A percentile compares a stretch with the other conserved stretches of the same genome.
These are phyloP conservation scores for Drosophila emarginata DNA, from an alignment of 2,888 invertebrate genomes.

Conservation along the genomic window DNA sequence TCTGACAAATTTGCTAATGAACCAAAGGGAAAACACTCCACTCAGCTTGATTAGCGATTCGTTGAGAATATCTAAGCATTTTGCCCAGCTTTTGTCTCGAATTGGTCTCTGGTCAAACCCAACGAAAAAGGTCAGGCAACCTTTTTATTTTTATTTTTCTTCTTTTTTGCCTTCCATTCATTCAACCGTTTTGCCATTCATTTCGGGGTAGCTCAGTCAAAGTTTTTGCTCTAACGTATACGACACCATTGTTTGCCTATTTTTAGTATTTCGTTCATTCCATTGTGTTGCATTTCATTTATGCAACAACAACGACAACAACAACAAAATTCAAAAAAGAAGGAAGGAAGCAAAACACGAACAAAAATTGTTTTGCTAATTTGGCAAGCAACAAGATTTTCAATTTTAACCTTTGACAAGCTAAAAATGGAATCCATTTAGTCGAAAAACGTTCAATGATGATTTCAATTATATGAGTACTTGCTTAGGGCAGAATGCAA, in stretches of 20 bases:
- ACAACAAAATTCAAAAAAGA: background rate
- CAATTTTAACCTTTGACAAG: slow-evolving; percentile 38
- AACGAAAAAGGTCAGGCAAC: slow-evolving; percentile 41
- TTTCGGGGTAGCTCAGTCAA: slow-evolving; percentile 25
- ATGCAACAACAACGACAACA: slow-evolving; percentile 24
- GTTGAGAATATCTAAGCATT: slow-evolving; percentile 18
- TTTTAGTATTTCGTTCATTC: slow-evolving; percentile 37
- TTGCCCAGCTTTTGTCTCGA: slow-evolving; percentile 27
- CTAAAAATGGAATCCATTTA: slow-evolving; percentile 2
- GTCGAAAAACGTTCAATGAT: background rate
- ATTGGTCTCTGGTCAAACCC: slow-evolving; percentile 27
- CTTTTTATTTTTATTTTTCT: slow-evolving; percentile 8
- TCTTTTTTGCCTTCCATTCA: slow-evolving; percentile 2
- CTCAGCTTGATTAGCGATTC: slow-evolving; percentile 34
- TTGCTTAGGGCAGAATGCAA: background rate
- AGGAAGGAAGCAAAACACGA: background rate
- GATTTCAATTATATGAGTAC: background rate
- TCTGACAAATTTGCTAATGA: slow-evolving; percentile 12
- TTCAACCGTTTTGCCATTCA: slow-evolving; percentile 29
- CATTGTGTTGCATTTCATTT: slow-evolving; percentile 40
- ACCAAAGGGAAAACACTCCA: background rate
- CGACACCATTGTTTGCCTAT: slow-evolving; percentile 42
- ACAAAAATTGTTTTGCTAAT: slow-evolving; percentile 33
- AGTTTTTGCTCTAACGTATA: slow-evolving; percentile 10
- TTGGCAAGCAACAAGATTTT: slow-evolving; percentile 42